Evolutionary conservation across 2,797 vertebrate species (phyloP).

Genomic region (Pseudocheirus occidentalis): DNA sequence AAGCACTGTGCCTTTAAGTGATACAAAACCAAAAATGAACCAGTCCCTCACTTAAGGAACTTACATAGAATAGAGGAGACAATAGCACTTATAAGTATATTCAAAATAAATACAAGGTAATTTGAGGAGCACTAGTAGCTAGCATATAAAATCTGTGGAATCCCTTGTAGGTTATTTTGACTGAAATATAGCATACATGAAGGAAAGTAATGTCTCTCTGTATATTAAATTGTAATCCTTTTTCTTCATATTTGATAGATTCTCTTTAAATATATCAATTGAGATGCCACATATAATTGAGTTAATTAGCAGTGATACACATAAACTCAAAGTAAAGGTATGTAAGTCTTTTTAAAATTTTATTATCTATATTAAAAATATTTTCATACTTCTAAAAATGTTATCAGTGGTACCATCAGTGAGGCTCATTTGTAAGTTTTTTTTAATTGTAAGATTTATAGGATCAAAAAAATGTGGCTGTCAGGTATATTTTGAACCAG

Average conservation of each 20-base stretch:
- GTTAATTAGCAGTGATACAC: conserved; percentile 83
- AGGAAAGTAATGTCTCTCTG: background rate
- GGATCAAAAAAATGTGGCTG: background rate
- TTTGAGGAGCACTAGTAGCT: background rate
- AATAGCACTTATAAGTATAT: background rate
- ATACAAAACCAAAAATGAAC: background rate
- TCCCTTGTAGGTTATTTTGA: background rate
- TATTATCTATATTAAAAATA: conserved; percentile 11
- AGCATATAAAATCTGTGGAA: background rate
- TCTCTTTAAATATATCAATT: conserved; percentile 87
- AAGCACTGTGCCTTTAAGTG: background rate
- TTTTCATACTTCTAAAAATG: conserved; percentile 22
- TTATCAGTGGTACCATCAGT: conserved; percentile 14
- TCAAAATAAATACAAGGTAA: background rate
- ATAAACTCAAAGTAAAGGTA: conserved; percentile 89
- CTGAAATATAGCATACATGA: background rate
- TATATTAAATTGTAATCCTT: conserved; percentile 13
- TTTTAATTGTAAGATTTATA: conserved; percentile 19
- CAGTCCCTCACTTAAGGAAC: background rate
- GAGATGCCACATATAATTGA: conserved; percentile 89
- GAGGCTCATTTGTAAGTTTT: conserved; percentile 20
- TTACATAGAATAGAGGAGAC: background rate
- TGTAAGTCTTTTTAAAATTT: conserved; percentile 57
- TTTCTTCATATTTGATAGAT: conserved; percentile 81
- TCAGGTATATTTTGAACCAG: background rate